These are phyloP conservation scores for Cottoperca gobio DNA, from an alignment of 2,797 vertebrate genomes.

Conservation along the genomic window DNA sequence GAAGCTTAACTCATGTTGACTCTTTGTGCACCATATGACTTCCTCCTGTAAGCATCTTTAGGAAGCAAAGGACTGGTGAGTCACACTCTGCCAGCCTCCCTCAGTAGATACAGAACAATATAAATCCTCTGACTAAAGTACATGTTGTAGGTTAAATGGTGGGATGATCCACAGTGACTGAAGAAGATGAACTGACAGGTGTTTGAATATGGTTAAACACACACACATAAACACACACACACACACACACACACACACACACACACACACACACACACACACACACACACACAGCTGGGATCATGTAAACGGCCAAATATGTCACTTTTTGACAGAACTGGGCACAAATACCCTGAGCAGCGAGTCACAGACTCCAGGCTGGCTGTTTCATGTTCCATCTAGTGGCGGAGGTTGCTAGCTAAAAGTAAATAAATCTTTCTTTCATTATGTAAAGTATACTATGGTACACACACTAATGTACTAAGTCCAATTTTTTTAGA, in stretches of 20 bases:
- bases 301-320: no score
- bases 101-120: background rate
- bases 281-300: background rate
- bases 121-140: background rate
- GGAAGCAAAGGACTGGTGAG: background rate
- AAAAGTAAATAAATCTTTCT: no score
- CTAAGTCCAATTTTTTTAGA: no score
- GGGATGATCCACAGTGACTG: background rate
- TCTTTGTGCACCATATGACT: slow-evolving; percentile 11
- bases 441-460: no score
- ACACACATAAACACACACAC: background rate
- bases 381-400: no score
- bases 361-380: no score
- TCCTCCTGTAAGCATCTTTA: slow-evolving; percentile 22
- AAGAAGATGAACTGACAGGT: background rate
- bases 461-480: no score
- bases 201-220: background rate
- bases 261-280: background rate
- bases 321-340: no score
- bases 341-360: no score
- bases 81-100: slow-evolving; percentile 8
- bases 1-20: slow-evolving; percentile 20
- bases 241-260: background rate
- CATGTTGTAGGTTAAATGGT: background rate
- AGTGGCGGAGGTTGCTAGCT: no score